Conservation (phyloP, 2,888 invertebrate species). For the Alviniconcha strummeri region DNA sequence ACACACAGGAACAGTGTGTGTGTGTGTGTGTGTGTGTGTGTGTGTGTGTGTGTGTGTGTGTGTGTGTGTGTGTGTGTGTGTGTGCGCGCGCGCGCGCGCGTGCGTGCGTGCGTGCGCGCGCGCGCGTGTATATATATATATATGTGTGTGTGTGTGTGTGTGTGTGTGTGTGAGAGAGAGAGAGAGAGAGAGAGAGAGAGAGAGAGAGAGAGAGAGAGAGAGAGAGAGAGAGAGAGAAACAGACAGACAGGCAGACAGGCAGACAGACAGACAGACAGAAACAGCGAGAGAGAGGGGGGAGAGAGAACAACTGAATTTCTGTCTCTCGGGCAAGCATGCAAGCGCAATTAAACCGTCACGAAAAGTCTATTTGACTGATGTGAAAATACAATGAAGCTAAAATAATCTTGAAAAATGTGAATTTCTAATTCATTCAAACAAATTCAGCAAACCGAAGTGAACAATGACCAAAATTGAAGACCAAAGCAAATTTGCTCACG, state of each 20-base stretch:
- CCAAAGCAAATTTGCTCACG: neutral
- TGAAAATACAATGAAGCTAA: too few relatives aligned
- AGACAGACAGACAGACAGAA: neutral
- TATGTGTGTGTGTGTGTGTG: neutral
- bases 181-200: neutral
- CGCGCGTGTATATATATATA: neutral
- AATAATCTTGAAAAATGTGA: neutral
- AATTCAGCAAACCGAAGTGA: neutral
- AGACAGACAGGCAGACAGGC: neutral
- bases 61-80: neutral
- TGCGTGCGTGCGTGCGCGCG: neutral
- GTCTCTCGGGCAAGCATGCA: too few relatives aligned
- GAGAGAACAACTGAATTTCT: neutral
- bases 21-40: too few relatives aligned
- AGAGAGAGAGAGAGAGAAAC: neutral
- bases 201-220: neutral
- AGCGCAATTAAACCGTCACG: too few relatives aligned
- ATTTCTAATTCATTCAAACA: neutral
- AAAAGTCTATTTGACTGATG: too few relatives aligned
- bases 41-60: neutral
- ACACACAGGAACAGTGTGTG: too few relatives aligned
- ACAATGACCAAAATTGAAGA: neutral
- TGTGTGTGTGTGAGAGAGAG: neutral
- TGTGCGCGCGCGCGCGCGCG: neutral
- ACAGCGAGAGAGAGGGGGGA: neutral